These are phyloP conservation scores for Scaptodrosophila lebanonensis DNA, from an alignment of 1,140 invertebrate species.

Conservation along the genomic window DNA sequence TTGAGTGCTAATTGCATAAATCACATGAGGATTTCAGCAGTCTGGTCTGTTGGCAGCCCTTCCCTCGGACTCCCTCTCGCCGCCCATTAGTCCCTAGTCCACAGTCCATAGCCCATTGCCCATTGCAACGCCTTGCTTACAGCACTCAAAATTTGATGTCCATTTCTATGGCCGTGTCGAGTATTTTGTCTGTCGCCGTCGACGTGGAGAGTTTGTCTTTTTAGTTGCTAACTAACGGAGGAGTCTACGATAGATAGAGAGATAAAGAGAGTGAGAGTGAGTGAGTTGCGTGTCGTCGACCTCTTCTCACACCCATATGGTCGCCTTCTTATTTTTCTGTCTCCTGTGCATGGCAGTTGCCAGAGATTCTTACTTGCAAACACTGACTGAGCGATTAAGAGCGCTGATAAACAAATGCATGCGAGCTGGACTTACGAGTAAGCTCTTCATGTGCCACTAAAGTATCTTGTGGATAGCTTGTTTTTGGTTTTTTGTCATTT, in stretches of 20 bases:
- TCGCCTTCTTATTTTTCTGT: background rate
- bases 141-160: too few relatives aligned
- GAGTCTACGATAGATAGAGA: too few relatives aligned
- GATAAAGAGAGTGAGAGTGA: too few relatives aligned
- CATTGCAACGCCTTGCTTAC: too few relatives aligned
- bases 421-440: too few relatives aligned
- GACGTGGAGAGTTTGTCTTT: too few relatives aligned
- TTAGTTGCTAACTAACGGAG: too few relatives aligned
- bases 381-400: conserved; percentile 16
- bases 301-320: too few relatives aligned
- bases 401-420: conserved; percentile 35
- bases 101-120: background rate
- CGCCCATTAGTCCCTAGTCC: conserved; percentile 8
- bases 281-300: too few relatives aligned
- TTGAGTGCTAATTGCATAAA: conserved; percentile 72
- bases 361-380: conserved; percentile 23
- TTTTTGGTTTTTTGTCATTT: conserved; percentile 13
- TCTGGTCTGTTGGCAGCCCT: conserved; percentile 29
- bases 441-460: conserved; percentile 27
- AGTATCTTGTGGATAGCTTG: conserved; percentile 33
- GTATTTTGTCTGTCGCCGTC: too few relatives aligned
- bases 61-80: background rate
- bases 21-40: conserved; percentile 59
- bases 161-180: background rate
- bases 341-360: background rate